Base-by-base conservation (phyloP, 2,113 vertebrate genomes). In the Eonycteris spelaea region DNA sequence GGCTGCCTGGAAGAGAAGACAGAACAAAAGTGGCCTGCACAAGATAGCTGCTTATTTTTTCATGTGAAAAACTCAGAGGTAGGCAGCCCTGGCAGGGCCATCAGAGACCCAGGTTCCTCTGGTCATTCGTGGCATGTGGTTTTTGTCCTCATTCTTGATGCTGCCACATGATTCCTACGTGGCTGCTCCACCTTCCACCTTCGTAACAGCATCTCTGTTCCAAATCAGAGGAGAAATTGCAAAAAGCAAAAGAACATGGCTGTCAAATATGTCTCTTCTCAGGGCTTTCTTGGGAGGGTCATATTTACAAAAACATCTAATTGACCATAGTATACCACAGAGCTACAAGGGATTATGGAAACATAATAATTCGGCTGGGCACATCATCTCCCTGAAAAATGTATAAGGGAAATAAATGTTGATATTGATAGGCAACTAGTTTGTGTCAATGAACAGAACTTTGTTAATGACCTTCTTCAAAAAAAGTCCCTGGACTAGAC, bases 111-210 rank as follows among this genome's bases (percentile, higher is more conserved):
- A 59, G 28, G 7, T 10, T 77, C 26, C 18, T 40, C 28, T 28
- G 24, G 3, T 26, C 21, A 59, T n/a, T 3, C 21, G 57, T 43
- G 26, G 21, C 43, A 4, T 28, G 0, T 9, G 35, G 2, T 2
- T n/a, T 85, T 18, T 78, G 11, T n/a, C 11, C 67, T 43, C 51
- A n/a, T 45, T 40, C 7, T 71, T 63, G 33, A 14, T 5, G 4
- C 7, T 48, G 5, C 40, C 38, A 35, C 15, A 1, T 35, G 43
- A 26, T 24, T 28, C 6, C 63, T 28, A 22, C 30, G 9, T 33
- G 26, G 10, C 24, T 28, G 26, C 30, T n/a, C 9, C 51, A 26
- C 43, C 43, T 71, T 84, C 26, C 33, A 33, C 48, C 48, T 51
- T 14, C 48, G 48, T 51, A 22, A 74, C 3, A 55, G 55, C 30